Percentiles rank a stretch among this genome's conserved stretches.
phyloP scores from a whole-genome alignment of 2,113 vertebrate genomes.

The Jacana jacana region DNA sequence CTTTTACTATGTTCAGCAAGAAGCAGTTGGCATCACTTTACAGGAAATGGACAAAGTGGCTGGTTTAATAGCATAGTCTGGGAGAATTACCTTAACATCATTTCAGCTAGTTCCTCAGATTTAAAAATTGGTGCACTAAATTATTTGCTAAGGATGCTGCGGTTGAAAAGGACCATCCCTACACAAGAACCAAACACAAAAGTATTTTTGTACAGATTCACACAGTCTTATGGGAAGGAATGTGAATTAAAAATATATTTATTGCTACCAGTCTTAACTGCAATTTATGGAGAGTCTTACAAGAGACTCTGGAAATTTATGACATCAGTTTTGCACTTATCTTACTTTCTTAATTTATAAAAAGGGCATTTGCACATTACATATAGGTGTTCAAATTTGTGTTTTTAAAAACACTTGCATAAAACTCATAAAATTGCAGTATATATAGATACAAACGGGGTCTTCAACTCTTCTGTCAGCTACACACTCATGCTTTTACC shows the following conservation, averaged over 20 bases:
- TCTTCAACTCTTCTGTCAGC: not conserved
- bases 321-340: not conserved
- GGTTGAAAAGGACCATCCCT: not conserved
- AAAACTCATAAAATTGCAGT: not conserved
- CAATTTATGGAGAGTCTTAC: not conserved
- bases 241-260: not conserved
- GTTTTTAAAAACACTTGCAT: not conserved
- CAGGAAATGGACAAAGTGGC: not conserved
- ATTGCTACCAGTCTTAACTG: not conserved
- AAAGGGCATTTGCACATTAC: not conserved
- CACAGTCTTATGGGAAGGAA: not conserved
- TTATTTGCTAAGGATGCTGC: not conserved
- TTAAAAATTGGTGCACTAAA: not conserved
- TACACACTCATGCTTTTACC: not conserved
- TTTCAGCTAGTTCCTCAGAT: not conserved
- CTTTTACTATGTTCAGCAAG: not conserved
- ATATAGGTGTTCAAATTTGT: not conserved
- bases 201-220: not conserved
- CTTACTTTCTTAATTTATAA: not conserved
- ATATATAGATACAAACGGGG: not conserved
- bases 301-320: not conserved
- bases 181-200: not conserved
- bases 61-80: not conserved
- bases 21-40: not conserved
- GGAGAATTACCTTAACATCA: not conserved